Evolutionary conservation across 2,888 invertebrate species (phyloP).

Genomic region (Drosophila fungiperda): DNA sequence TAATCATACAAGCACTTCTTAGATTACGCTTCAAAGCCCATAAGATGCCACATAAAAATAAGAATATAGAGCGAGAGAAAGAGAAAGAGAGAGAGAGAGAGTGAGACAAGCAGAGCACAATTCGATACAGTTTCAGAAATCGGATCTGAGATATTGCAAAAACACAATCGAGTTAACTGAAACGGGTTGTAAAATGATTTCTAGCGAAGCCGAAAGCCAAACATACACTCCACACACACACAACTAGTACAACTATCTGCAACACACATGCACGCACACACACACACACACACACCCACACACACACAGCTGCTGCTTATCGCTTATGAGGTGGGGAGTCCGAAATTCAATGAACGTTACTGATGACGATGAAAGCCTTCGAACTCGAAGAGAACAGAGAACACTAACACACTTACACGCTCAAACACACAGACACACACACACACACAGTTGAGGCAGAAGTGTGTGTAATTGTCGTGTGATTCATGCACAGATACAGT

Average conservation of each 20-base stretch:
- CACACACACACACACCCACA: slow-evolving; percentile 10
- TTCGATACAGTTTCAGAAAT: slow-evolving; percentile 44
- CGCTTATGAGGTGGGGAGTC: slow-evolving; percentile 52
- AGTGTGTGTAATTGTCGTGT: slow-evolving; percentile 35
- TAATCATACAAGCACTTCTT: not conserved
- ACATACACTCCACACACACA: slow-evolving; percentile 9
- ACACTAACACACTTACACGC: slow-evolving; percentile 1
- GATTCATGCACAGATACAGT: slow-evolving; percentile 58
- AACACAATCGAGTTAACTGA: slow-evolving; percentile 63
- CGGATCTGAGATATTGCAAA: slow-evolving; percentile 64
- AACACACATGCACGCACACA: slow-evolving; percentile 19
- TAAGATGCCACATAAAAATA: not conserved
- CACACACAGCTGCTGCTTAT: slow-evolving; percentile 67
- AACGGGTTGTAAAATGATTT: slow-evolving; percentile 65
- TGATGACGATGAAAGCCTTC: slow-evolving; percentile 48
- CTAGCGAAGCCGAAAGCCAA: slow-evolving; percentile 45
- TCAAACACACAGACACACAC: slow-evolving; percentile 2
- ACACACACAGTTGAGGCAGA: not conserved
- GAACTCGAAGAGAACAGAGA: slow-evolving; percentile 18
- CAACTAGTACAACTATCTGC: slow-evolving; percentile 4
- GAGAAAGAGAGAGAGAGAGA: not conserved
- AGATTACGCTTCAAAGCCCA: not conserved
- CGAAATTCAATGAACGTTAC: slow-evolving; percentile 70
- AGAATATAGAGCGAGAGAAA: not conserved
- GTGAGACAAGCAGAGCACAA: not conserved